phyloP scores from a whole-genome alignment of 2,113 vertebrate genomes.

The Diadophis punctatus region DNA sequence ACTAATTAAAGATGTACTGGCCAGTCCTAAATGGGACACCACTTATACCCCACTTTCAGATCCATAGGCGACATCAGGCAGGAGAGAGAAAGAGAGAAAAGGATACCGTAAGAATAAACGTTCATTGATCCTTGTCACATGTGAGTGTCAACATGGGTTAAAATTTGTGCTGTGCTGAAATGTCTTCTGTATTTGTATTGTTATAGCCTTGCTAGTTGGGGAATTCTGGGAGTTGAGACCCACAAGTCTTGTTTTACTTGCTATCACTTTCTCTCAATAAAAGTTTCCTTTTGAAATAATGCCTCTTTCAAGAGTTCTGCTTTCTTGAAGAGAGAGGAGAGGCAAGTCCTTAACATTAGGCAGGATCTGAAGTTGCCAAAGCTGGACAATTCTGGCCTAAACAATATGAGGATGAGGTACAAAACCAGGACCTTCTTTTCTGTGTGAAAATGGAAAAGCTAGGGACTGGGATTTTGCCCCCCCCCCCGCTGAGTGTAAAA shows the following conservation, averaged over 20 bases:
- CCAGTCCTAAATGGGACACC: background rate
- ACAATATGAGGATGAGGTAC: background rate
- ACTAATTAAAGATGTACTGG: background rate
- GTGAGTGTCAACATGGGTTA: background rate
- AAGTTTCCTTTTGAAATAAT: no score
- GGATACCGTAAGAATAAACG: background rate
- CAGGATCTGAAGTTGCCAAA: background rate
- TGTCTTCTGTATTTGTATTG: background rate
- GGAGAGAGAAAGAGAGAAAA: background rate
- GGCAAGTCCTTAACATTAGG: no score
- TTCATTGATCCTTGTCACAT: background rate
- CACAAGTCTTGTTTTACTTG: no score
- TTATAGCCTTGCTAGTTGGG: background rate
- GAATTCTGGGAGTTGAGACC: no score
- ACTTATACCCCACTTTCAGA: background rate
- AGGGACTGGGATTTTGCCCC: no score
- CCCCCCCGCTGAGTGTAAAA: no score
- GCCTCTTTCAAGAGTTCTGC: no score
- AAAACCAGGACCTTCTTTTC: no score
- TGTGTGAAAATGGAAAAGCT: no score
- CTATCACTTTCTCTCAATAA: no score
- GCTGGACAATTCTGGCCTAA: background rate
- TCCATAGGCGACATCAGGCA: background rate
- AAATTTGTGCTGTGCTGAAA: background rate
- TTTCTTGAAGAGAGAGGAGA: no score